Evolutionary conservation across 2,113 vertebrate genomes (phyloP), one percentile per base, ranked within the genome.

Genomic region (Reinhardtius hippoglossoides): DNA sequence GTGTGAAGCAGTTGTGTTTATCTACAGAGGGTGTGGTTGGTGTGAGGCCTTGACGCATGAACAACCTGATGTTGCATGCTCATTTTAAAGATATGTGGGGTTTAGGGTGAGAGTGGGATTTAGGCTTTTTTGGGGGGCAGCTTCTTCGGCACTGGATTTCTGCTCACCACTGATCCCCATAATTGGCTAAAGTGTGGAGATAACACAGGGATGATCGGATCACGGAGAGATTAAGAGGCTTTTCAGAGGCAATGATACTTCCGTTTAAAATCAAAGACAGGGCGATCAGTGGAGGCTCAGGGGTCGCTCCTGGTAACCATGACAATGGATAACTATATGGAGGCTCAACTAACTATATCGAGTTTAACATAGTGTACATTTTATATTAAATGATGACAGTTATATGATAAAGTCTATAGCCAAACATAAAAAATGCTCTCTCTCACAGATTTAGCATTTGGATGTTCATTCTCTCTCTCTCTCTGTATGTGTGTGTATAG

Each of bases 171-270:
- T 89, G 87, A 90, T 92, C 87, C 87, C 59, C 55, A 68, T 90
- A 89, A 90, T 88, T 76, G 88, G 91, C 84, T 89, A 50, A 87
- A 83, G 88, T 70, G 88, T 87, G 84, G 80, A 71, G 87, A 91
- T 92, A 91, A 93, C 92, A 93, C 84, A 5, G 79, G 88, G 89
- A 90, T 93, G 92, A 94, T 93, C 87, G 85, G 91, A 92, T 94
- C 91, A 92, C 64, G 60, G 31, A 56, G 84, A 86, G 92, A 92
- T 93, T 90, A 93, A 75, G 75, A 68, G 74, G 80, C 88, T 76
- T 92, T 91, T 89, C 76, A 88, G 66, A 78, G 65, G 61, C 79
- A 71, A 58, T 75, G 83, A 90, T 81, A 89, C 88, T 92, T 92
- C 86, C 91, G 88, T 79, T 92, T 88, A 15, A 83, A 89, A 90